Percentiles rank a stretch among this genome's conserved stretches.
Conservation (phyloP, 2,797 vertebrate genomes). For the Rhinogobio ventralis region DNA sequence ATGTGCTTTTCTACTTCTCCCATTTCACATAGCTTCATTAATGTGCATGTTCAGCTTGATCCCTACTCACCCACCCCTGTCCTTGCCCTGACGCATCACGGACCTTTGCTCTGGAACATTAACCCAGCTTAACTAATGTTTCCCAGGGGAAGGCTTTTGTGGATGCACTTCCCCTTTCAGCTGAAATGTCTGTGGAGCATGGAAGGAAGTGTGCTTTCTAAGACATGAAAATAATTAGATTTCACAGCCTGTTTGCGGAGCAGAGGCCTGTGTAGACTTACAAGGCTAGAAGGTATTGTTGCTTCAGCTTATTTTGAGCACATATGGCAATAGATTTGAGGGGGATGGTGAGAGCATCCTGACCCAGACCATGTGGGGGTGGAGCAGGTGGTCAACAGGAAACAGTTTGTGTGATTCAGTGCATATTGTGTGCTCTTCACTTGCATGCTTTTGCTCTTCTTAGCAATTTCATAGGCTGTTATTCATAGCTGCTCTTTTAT, state of each 20-base stretch:
- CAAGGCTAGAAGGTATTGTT: slow-evolving; percentile 56
- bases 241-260: slow-evolving; percentile 69
- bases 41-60: slow-evolving; percentile 54
- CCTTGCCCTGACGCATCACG: slow-evolving; percentile 54
- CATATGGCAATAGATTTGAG: slow-evolving; percentile 24
- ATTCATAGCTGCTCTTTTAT: not conserved
- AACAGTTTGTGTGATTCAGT: slow-evolving; percentile 41
- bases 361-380: slow-evolving; percentile 52
- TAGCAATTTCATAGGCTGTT: not conserved
- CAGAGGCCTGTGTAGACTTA: slow-evolving; percentile 57
- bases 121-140: slow-evolving; percentile 64
- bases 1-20: slow-evolving; percentile 50
- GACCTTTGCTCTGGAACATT: slow-evolving; percentile 65
- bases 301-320: slow-evolving; percentile 41
- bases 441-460: slow-evolving; percentile 25
- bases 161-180: slow-evolving; percentile 67
- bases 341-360: slow-evolving; percentile 51
- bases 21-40: slow-evolving; percentile 55
- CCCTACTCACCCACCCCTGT: slow-evolving; percentile 37
- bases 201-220: slow-evolving; percentile 65
- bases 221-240: slow-evolving; percentile 71
- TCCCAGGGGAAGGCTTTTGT: slow-evolving; percentile 64
- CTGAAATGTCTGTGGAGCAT: slow-evolving; percentile 65
- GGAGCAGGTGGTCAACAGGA: slow-evolving; percentile 61
- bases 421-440: not conserved